Evolutionary conservation across 1,140 invertebrate genomes (phyloP).

Genomic region (Mylabris phalerata): DNA sequence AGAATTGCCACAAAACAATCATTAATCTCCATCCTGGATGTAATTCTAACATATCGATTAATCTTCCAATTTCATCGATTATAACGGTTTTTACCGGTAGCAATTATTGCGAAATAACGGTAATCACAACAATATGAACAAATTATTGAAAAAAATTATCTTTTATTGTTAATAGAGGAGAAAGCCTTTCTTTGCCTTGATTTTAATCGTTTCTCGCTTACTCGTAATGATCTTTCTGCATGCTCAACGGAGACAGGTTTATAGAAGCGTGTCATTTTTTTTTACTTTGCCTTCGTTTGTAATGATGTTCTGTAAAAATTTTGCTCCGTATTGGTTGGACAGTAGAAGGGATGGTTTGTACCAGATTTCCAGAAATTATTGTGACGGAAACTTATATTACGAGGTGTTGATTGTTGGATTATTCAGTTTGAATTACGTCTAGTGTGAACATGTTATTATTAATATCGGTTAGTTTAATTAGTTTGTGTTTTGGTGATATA

Average conservation of each 20-base stretch:
- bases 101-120: no score
- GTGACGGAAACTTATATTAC: conserved; percentile 30
- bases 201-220: no score
- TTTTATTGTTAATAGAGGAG: background rate
- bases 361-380: conserved; percentile 27
- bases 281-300: background rate
- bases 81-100: no score
- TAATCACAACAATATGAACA: no score
- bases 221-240: conserved; percentile 17
- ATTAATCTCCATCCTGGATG: no score
- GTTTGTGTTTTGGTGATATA: background rate
- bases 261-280: conserved; percentile 19
- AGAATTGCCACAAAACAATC: no score
- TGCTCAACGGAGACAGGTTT: conserved; percentile 12
- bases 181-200: conserved; percentile 14
- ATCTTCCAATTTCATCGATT: no score
- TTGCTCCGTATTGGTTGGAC: background rate
- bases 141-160: no score
- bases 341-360: conserved; percentile 23
- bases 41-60: no score
- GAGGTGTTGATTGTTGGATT: conserved; percentile 10
- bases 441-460: conserved; percentile 17
- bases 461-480: background rate
- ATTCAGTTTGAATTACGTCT: conserved; percentile 24
- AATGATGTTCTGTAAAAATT: no score